These are phyloP conservation scores for Microhierax caerulescens DNA, from an alignment of 2,797 vertebrate genomes.

Conservation along the genomic window DNA sequence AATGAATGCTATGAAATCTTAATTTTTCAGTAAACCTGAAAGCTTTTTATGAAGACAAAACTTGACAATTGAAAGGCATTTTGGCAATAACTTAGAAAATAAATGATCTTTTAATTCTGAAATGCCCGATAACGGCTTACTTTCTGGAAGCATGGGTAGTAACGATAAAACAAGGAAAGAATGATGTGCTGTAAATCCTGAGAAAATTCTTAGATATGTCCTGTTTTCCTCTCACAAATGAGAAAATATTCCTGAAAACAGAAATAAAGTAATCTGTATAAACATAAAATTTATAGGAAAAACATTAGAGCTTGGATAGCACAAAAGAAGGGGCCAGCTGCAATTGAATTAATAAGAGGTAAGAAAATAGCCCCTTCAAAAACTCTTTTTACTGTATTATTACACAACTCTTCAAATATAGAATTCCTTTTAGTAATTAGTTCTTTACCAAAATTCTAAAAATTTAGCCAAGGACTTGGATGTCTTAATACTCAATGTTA, in stretches of 20 bases:
- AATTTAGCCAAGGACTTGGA: neutral
- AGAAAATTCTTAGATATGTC: neutral
- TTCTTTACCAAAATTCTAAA: neutral
- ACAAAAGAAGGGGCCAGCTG: neutral
- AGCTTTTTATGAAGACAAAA: constrained; percentile 24
- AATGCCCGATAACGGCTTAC: neutral
- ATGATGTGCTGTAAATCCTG: neutral
- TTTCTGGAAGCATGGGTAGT: neutral
- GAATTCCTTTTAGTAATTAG: constrained; percentile 16
- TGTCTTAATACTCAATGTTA: neutral
- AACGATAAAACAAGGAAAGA: constrained; percentile 9
- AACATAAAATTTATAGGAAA: neutral
- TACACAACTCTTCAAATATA: constrained; percentile 15
- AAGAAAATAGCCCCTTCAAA: constrained; percentile 19
- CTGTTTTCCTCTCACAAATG: neutral
- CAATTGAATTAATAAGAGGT: neutral
- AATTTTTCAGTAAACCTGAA: constrained; percentile 39
- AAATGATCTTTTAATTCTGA: constrained; percentile 26
- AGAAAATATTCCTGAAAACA: neutral
- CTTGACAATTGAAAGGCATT: neutral
- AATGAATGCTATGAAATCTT: constrained; percentile 35
- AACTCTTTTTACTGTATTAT: neutral
- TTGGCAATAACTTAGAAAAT: constrained; percentile 33
- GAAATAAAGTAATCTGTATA: neutral
- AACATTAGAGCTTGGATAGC: neutral